phyloP scores from a whole-genome alignment of 1,140 invertebrate genomes.

The Cylas formicarius region DNA sequence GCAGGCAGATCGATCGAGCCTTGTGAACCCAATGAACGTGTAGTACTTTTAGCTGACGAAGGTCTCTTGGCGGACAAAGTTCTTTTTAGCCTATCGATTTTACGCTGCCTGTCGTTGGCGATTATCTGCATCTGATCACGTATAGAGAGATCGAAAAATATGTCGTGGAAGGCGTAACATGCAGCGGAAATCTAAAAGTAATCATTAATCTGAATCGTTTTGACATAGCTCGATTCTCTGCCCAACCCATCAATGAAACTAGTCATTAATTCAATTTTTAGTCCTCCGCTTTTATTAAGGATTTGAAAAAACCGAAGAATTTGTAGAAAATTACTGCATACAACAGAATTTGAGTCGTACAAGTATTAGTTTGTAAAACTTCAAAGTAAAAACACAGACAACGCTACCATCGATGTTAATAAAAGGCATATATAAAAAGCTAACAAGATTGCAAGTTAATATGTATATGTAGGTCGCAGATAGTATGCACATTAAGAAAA shows the following conservation, averaged over 20 bases:
- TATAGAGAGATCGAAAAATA: constrained; percentile 48
- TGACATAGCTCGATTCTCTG: too few species aligned
- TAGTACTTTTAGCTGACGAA: constrained; percentile 1
- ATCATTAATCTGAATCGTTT: constrained; percentile 1
- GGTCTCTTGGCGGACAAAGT: constrained; percentile 9
- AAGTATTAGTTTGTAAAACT: too few species aligned
- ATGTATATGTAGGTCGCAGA: too few species aligned
- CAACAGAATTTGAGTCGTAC: background rate
- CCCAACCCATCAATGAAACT: constrained; percentile 7
- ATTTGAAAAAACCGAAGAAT: background rate
- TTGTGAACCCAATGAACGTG: constrained; percentile 3
- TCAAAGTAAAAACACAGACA: too few species aligned
- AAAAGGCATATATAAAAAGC: too few species aligned
- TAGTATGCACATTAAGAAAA: too few species aligned
- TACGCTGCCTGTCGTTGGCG: constrained; percentile 41
- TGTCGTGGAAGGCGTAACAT: constrained; percentile 53
- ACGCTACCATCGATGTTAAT: too few species aligned
- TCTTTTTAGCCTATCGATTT: constrained; percentile 26
- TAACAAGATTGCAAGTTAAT: too few species aligned
- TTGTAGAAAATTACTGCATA: background rate
- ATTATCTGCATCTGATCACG: constrained; percentile 54
- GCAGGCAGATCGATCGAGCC: background rate
- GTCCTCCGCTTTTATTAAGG: too few species aligned
- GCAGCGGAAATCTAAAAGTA: constrained; percentile 52
- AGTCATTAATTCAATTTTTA: too few species aligned